Evolutionary conservation across 1,140 invertebrate species (phyloP), one percentile per base, ranked within the genome.

Genomic region (Conopomorpha cramerella): DNA sequence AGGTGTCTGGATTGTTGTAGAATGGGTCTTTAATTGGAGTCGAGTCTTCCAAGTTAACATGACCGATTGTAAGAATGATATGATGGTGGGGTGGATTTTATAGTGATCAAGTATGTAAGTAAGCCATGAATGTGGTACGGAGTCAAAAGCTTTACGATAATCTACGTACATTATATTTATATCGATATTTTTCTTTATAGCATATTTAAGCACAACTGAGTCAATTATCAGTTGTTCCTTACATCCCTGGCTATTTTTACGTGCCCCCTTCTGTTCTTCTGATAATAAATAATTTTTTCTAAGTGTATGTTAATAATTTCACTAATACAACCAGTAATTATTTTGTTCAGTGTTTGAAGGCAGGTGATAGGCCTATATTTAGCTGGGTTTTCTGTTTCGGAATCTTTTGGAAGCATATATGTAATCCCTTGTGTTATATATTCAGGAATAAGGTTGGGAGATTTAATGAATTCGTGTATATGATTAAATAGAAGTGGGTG

Each of bases 301-400:
- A 40, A 10, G 25, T 52, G 49, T 32, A 41, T 19, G 16, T 41
- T 34, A 8, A 52, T 42, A 19, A 41, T 18, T 18, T 41, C 30
- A 14, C 19, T 25, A 11, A 55, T 36, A 16, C 39, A 45, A 12
- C 40, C 14, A 16, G 46, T 49, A 18, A 52, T 18, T 8, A 51
- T 38, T 28, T 51, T 51, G 33, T 51, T 48, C 2, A 51, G 16
- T 7, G 35, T 49, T 19, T 40, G 38, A 6, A 52, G 17, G 31
- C 47, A 49, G 6, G 46, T n/a, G n/a, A n/a, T n/a, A n/a, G n/a
- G n/a, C n/a, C n/a, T n/a, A n/a, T n/a, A n/a, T n/a, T n/a, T n/a
- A 49, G 4, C 42, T 25, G 37, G 38, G 33, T 44, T 32, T 7
- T 37, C 17, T 12, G 23, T 26, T 29, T 37, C 12, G 15, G 8